Base-by-base conservation (phyloP, 1,140 invertebrate species). In the Drosophila sucinea region DNA sequence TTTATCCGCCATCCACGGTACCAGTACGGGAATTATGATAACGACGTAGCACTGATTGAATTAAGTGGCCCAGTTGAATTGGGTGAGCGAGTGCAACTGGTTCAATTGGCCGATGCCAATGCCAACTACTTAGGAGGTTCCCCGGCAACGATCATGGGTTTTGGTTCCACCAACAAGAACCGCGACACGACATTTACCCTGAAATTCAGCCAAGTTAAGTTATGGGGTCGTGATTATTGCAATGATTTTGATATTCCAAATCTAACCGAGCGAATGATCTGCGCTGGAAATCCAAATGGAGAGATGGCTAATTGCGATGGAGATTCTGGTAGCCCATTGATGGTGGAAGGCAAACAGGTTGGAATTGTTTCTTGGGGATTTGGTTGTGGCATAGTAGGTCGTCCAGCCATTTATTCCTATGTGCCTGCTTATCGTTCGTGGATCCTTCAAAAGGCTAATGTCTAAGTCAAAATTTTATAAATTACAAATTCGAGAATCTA, bases 321-420 rank as follows among this genome's bases (percentile, higher is more conserved):
- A 38, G 35, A 38, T 11, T 38, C 35, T 10, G 35, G 35, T 38
- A 10, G 35, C 10, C 35, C 35, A 3, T 10, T 38, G 35, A 3
- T 10, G 3, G 35, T 38, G 35, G 35, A 38, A 11, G 35, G 35
- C 35, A 38, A 38, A 11, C 35, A 11, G 8, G 10, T 11, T 38
- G 35, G 35, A 11, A 3, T 38, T n/a, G 35, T 38, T 11, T 38
- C 35, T 4, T 38, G 8, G 8, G 35, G 35, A 38, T 11, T 4
- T 67, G 93, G 94, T 2, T 96, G 95, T 73, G 95, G 93, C 0
- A 85, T 92, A 40, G 92, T 93, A 0, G 92, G 92, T 7, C 92
- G 92, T 61, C 94, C 95, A 0, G 95, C 95, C 27, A 93, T 95
- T 58, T 95, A 95, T 83, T 94, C 94, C 1, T 92, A 93, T 58